A percentile compares a stretch with the other conserved stretches of the same genome.
These are phyloP conservation scores for Corythucha ciliata DNA, from an alignment of 2,888 invertebrate species.

Conservation along the genomic window DNA sequence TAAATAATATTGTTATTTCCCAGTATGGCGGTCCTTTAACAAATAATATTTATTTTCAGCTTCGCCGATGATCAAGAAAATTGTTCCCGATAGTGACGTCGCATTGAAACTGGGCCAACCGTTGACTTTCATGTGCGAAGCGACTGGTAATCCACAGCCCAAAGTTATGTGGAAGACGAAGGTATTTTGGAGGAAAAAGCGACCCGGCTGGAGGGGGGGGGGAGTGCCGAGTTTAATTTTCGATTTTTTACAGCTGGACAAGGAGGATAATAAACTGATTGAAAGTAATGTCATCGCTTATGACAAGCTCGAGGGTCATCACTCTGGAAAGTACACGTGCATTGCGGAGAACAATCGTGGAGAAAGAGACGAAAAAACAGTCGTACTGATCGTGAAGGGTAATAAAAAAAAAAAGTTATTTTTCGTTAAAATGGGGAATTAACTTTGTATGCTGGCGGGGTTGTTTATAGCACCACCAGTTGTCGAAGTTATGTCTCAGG, in stretches of 20 bases:
- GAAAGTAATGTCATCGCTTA: slow-evolving; percentile 15
- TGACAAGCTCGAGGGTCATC: slow-evolving; percentile 19
- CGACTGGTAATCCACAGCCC: slow-evolving; percentile 20
- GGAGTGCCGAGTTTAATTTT: slow-evolving; percentile 1
- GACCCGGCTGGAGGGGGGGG: neutral
- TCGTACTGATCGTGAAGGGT: slow-evolving; percentile 1
- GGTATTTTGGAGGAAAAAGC: slow-evolving; percentile 1
- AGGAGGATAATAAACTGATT: neutral
- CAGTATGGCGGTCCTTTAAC: too few species aligned
- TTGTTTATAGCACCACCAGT: slow-evolving; percentile 24
- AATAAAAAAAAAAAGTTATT: neutral
- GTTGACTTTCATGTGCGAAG: slow-evolving; percentile 26
- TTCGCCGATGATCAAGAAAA: slow-evolving; percentile 17
- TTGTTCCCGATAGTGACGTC: slow-evolving; percentile 16
- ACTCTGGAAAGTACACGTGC: slow-evolving; percentile 26
- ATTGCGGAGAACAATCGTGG: slow-evolving; percentile 16
- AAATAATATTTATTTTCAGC: slow-evolving; percentile 18
- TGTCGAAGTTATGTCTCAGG: slow-evolving; percentile 10
- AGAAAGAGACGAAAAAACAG: neutral
- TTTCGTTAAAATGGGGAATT: neutral
- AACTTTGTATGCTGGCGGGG: neutral
- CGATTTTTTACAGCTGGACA: slow-evolving; percentile 5
- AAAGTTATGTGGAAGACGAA: slow-evolving; percentile 21
- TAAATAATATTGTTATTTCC: too few species aligned
- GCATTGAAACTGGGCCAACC: slow-evolving; percentile 21